phyloP scores from a whole-genome alignment of 2,888 invertebrate genomes.

The Torymus aiolomorphi region DNA sequence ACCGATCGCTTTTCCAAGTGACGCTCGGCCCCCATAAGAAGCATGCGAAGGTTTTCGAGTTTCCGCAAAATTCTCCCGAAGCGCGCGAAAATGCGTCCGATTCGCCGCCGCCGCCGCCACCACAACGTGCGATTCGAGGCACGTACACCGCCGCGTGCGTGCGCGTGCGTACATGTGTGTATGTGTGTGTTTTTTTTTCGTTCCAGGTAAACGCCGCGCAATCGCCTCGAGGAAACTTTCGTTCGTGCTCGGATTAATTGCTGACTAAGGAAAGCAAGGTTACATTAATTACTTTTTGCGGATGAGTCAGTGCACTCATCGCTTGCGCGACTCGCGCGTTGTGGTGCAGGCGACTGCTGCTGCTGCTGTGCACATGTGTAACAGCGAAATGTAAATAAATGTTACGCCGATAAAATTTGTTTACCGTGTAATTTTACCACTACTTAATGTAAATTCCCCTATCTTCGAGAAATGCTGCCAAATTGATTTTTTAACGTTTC shows the following conservation, averaged over 20 bases:
- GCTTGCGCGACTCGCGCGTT: not conserved
- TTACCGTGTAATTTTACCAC: conserved; percentile 39
- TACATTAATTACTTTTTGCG: conserved; percentile 68
- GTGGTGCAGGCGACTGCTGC: not conserved
- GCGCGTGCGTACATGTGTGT: too few species aligned
- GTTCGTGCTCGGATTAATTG: conserved; percentile 71
- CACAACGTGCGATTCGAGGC: conserved; percentile 66
- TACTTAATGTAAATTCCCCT: conserved; percentile 20
- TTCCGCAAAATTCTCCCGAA: conserved; percentile 50
- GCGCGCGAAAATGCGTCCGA: conserved; percentile 51
- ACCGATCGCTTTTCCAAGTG: conserved; percentile 46
- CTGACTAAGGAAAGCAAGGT: conserved; percentile 74
- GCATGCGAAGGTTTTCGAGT: conserved; percentile 55
- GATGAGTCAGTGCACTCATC: conserved; percentile 68
- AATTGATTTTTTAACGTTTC: conserved; percentile 48
- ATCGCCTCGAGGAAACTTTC: conserved; percentile 70
- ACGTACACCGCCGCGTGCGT: conserved; percentile 65
- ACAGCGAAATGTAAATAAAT: conserved; percentile 47
- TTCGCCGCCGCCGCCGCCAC: not conserved
- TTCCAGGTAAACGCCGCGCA: conserved; percentile 72
- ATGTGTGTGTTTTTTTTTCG: conserved; percentile 62
- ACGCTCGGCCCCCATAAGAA: conserved; percentile 42
- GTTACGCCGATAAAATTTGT: conserved; percentile 42
- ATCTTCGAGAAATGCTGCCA: conserved; percentile 11
- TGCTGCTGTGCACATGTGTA: not conserved